Evolutionary conservation across 2,888 invertebrate species (phyloP).

Genomic region (Diarsia rubi): DNA sequence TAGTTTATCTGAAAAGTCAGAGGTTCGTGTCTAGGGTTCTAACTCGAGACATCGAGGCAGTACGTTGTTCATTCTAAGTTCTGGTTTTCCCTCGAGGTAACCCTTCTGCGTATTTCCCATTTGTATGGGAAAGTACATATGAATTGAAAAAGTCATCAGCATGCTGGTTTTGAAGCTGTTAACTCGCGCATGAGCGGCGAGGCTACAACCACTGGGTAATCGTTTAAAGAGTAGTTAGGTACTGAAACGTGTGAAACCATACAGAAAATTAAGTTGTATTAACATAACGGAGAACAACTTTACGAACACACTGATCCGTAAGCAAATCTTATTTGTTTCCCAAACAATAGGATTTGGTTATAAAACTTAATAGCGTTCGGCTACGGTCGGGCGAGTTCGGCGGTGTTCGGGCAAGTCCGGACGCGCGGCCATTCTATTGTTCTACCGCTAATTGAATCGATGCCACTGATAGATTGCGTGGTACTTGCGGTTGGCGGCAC

Average conservation of each 20-base stretch:
- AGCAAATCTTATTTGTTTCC: constrained; percentile 56
- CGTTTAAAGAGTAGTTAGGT: constrained; percentile 1
- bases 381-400: constrained; percentile 54
- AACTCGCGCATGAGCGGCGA: background rate
- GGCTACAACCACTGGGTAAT: background rate
- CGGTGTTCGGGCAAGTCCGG: constrained; percentile 42
- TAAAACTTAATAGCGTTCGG: constrained; percentile 63
- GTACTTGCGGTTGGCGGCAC: constrained; percentile 49
- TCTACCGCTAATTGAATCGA: constrained; percentile 88
- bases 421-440: constrained; percentile 81
- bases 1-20: too few species aligned
- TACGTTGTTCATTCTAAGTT: background rate
- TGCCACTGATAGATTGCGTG: constrained; percentile 86
- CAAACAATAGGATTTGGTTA: constrained; percentile 67
- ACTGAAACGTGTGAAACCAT: constrained; percentile 37
- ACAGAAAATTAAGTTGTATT: constrained; percentile 52
- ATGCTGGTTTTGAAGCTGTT: background rate
- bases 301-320: constrained; percentile 44
- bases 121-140: background rate
- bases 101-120: background rate
- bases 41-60: too few species aligned
- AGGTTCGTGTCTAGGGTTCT: too few species aligned
- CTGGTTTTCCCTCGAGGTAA: background rate
- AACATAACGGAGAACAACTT: constrained; percentile 51
- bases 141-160: background rate